Base-by-base conservation (phyloP, 2,113 vertebrate genomes). In the Crotalus horridus region DNA sequence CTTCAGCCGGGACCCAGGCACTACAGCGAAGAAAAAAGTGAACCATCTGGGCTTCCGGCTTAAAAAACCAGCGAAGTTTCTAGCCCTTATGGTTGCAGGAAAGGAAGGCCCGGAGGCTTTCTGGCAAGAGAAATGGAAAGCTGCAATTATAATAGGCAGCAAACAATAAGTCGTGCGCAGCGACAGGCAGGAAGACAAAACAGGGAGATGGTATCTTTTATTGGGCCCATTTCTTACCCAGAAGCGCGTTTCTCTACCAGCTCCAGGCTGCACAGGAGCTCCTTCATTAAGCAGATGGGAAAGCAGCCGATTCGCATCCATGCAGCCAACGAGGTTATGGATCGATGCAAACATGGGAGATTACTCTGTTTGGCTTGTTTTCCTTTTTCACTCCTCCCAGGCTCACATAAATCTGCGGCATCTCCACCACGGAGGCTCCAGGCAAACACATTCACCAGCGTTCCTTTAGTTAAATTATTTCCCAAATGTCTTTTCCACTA, bases 401-500 rank as follows among this genome's bases (percentile, higher is more conserved):
- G 0, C 94, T 48, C 94, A 92, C 93, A 91, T 87, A 85, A 93
- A 92, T 90, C 94, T 89, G 92, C 13, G 0, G 87, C 87, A 91
- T 89, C 33, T 85, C 46, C 46, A 48, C 15, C 6, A n/a, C 2
- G 10, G 39, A 74, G 53, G 86, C 87, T 86, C 46, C 15, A 24
- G 48, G 90, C 90, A 43, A 90, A 88, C 53, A 94, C 94, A 95
- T 93, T 94, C 94, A 87, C 89, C 95, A 86, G 91, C 94, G 86
- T 88, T 94, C 91, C 86, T 89, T 92, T 10, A 87, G 43, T 87
- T 92, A 87, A 21, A 39, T 94, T 91, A 51, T 74, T n/a, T 53
- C 85, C 90, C 23, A 13, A 59, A 94, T 61, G 87, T 58, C 26
- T 92, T 96, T 69, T 96, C 93, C 89, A 64, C 54, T 20, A 92